These are phyloP conservation scores for Leptinotarsa haldemani DNA, from an alignment of 2,888 invertebrate species.

Conservation along the genomic window DNA sequence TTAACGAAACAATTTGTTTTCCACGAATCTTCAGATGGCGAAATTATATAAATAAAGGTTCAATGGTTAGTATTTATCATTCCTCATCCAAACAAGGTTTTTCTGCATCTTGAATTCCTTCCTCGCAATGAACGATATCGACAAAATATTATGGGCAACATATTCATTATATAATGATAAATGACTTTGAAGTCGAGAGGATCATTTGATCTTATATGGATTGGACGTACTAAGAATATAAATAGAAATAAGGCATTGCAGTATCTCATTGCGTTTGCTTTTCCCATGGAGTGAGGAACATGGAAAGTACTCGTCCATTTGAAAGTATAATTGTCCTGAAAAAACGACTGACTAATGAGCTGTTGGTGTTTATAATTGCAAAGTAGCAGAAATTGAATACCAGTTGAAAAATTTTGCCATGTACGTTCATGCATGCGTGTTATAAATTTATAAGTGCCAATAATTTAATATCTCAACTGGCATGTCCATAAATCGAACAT, in stretches of 20 bases:
- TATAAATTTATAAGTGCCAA: constrained; percentile 34
- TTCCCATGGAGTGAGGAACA: constrained; percentile 30
- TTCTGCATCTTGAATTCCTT: background rate
- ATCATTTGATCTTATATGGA: constrained; percentile 37
- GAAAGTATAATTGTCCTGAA: constrained; percentile 48
- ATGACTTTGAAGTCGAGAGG: constrained; percentile 31
- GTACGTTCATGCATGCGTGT: background rate
- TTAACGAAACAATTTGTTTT: too few relatives aligned
- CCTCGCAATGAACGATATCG: background rate
- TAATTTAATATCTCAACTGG: constrained; percentile 42
- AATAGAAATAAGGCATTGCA: constrained; percentile 31
- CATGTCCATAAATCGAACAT: constrained; percentile 12
- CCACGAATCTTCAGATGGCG: too few relatives aligned
- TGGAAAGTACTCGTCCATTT: constrained; percentile 37
- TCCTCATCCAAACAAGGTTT: background rate
- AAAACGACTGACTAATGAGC: constrained; percentile 52
- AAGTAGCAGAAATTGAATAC: constrained; percentile 23
- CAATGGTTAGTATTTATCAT: background rate
- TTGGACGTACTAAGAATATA: constrained; percentile 29
- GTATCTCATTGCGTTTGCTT: constrained; percentile 22
- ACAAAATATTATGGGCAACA: constrained; percentile 13
- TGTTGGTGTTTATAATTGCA: constrained; percentile 28
- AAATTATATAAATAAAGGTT: too few relatives aligned
- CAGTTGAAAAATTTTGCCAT: constrained; percentile 1
- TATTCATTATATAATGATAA: constrained; percentile 31